Evolutionary conservation across 2,888 invertebrate genomes (phyloP), one percentile per base, ranked within the genome.

Genomic region (Trissolcus japonicus): DNA sequence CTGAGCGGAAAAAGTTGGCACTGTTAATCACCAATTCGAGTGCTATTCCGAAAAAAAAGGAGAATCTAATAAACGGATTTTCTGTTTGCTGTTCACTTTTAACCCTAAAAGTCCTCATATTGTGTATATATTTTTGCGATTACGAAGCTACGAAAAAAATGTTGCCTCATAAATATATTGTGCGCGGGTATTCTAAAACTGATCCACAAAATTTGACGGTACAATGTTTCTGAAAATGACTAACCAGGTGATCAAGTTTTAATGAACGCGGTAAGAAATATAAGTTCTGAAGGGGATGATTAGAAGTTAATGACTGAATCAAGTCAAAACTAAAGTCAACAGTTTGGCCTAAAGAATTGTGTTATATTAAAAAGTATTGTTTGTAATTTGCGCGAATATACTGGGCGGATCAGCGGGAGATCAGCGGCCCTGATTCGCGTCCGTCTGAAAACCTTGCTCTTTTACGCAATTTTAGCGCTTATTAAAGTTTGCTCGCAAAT

Each of bases 401-500:
- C 68, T 60, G 72, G 62, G 51, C 66, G 68, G 78, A 79, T 79
- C 75, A 80, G 75, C 59, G 73, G 67, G 75, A 77, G 75, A 80
- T 79, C 78, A 80, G 69, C 69, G 75, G 78, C 77, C 60, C 76
- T 79, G 80, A 80, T 80, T 80, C 77, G 69, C 84, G 84, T 82
- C 85, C 86, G 88, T 88, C 88, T 88, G 88, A 89, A 88, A 89
- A 89, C 86, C 89, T 89, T 87, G 89, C 89, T 88, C 89, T 89
- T 89, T 89, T 89, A 89, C 88, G 89, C 89, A 89, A 89, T 89
- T 89, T 88, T 86, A 87, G 86, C 88, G 88, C 88, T 89, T 89
- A 89, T 89, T 89, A 89, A 89, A 89, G 89, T 89, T 89, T 89
- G 89, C 89, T 89, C 88, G 89, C 89, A 87, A 89, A 89, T 88